These are phyloP conservation scores for Palaemon carinicauda DNA, from an alignment of 1,140 invertebrate genomes.

Conservation along the genomic window DNA sequence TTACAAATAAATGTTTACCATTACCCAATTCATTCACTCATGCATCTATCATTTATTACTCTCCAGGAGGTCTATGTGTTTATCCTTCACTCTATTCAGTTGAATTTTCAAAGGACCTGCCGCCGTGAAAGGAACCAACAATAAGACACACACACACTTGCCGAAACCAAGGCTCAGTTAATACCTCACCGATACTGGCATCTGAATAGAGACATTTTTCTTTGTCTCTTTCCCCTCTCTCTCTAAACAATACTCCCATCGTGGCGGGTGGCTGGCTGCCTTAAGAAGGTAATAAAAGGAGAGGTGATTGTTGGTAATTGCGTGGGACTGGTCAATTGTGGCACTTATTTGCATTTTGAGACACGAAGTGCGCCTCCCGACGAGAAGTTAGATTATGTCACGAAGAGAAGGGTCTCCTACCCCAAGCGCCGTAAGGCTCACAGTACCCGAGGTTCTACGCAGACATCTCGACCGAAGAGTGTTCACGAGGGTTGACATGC, in stretches of 20 bases:
- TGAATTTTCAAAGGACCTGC: too few species aligned
- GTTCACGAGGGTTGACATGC: not conserved
- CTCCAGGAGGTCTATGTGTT: too few species aligned
- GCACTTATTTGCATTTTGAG: slow-evolving; percentile 32
- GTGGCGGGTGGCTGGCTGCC: slow-evolving; percentile 6
- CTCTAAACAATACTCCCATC: not conserved
- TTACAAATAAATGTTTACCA: too few species aligned
- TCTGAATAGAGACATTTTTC: slow-evolving; percentile 12
- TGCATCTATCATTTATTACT: too few species aligned
- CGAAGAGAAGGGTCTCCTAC: not conserved
- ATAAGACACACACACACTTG: too few species aligned
- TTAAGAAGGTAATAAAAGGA: slow-evolving; percentile 5
- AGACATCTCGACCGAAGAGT: not conserved
- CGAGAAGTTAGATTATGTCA: not conserved
- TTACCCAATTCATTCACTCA: too few species aligned
- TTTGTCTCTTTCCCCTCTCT: not conserved
- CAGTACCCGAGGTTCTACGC: not conserved
- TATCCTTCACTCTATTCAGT: too few species aligned
- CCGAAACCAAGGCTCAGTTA: too few species aligned
- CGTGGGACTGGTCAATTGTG: slow-evolving; percentile 37
- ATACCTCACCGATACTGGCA: not conserved
- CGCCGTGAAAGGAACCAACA: too few species aligned
- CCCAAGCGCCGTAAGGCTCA: not conserved
- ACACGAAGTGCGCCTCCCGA: slow-evolving; percentile 31
- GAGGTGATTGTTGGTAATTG: slow-evolving; percentile 41